Percentiles rank a stretch among this genome's conserved stretches.
These are phyloP conservation scores for Falco punctatus DNA, from an alignment of 2,113 vertebrate genomes.

Conservation along the genomic window DNA sequence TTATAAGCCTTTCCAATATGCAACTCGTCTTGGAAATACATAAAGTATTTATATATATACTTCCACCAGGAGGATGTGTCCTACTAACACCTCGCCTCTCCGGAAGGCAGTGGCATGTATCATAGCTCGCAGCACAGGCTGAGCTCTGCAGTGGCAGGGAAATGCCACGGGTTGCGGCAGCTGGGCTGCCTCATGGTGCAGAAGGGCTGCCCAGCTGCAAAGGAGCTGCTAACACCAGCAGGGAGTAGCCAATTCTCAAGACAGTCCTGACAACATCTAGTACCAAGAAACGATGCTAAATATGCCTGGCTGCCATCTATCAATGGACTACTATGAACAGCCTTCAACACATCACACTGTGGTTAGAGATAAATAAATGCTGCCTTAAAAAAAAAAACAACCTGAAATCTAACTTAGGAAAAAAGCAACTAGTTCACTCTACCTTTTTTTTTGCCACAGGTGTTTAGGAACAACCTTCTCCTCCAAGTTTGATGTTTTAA, in stretches of 20 bases:
- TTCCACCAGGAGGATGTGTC: background rate
- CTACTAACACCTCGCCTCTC: background rate
- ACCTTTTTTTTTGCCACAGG: background rate
- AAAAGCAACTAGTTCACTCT: background rate
- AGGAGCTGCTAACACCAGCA: background rate
- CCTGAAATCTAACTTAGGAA: background rate
- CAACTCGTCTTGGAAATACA: background rate
- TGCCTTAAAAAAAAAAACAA: background rate
- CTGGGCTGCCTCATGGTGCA: background rate
- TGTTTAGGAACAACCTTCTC: background rate
- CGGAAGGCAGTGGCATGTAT: fast-evolving
- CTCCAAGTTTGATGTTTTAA: background rate
- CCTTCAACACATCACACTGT: background rate
- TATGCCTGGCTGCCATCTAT: background rate
- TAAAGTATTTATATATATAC: background rate
- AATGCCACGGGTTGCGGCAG: background rate
- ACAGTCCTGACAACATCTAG: background rate
- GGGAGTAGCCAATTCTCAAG: background rate
- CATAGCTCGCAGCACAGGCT: background rate
- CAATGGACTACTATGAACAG: background rate
- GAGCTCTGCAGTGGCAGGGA: background rate
- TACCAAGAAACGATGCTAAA: background rate
- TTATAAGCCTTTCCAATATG: background rate
- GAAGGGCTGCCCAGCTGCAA: background rate
- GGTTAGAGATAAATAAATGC: background rate